Evolutionary conservation across 2,888 invertebrate species (phyloP), one percentile per base, ranked within the genome.

Genomic region (Leptinotarsa rubiginosa): DNA sequence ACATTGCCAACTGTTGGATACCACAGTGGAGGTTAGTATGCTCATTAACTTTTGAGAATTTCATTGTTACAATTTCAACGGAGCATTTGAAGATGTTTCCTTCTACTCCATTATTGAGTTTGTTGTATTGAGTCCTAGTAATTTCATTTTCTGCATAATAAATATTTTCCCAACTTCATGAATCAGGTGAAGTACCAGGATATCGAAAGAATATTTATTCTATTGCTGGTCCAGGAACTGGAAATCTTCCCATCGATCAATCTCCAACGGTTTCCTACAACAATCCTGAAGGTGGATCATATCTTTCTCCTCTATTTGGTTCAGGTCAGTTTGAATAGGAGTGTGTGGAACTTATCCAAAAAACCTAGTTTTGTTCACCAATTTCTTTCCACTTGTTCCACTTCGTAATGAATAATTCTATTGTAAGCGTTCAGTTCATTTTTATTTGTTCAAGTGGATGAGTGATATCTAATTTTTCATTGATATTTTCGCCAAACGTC

Each of bases 201-300:
- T 4, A 12, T 56, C 56, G 4, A 15, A n/a, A n/a, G n/a, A 16
- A 50, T n/a, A 16, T 50, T n/a, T 13, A 15, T 13, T 13, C 56
- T 22, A 59, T 69, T 18, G 69, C 69, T 69, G 31, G n/a, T 20
- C 68, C 68, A 69, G 68, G 68, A 56, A 69, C 69, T 13, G 65
- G 70, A 54, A 52, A 65, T 20, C 52, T 70, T 16, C 70, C 70
- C 12, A 41, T 70, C n/a, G 70, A 70, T 10, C 47, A 70, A 16
- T 47, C 70, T 4, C 25, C 49, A 49, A 13, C 49, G 13, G 47
- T 31, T 50, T 62, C 62, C 10, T 70, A 62, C 49, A 49, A 47
- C 5, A 20, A 47, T 10, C 62, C 50, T 22, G 20, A 15, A 31
- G 47, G 49, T 49, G 56, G 72, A 25, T 54, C 54, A 0, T n/a